These are phyloP conservation scores for Climacteris rufus DNA, from an alignment of 2,113 vertebrate genomes.

Conservation along the genomic window DNA sequence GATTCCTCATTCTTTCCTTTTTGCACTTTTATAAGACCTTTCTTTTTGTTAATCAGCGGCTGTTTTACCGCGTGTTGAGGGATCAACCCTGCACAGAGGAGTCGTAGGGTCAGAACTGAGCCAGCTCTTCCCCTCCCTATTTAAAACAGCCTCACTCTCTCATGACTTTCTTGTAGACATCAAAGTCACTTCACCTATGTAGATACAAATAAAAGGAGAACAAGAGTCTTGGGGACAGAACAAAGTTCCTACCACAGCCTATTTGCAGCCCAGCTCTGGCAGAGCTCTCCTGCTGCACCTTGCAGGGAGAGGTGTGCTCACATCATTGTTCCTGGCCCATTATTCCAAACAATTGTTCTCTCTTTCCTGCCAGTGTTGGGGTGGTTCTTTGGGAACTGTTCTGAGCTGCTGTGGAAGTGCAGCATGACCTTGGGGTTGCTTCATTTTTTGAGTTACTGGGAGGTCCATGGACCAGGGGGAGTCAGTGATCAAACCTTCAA, in stretches of 20 bases:
- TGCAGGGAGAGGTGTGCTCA: rapidly evolving
- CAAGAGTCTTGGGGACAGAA: not conserved
- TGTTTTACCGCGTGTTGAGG: not conserved
- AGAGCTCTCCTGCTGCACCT: not conserved
- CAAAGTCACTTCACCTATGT: not conserved
- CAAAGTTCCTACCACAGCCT: not conserved
- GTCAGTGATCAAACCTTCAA: not conserved
- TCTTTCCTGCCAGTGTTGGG: not conserved
- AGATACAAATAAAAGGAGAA: not conserved
- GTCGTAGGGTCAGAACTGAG: not conserved
- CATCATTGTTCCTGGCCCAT: rapidly evolving
- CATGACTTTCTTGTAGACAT: not conserved
- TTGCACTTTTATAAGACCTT: not conserved
- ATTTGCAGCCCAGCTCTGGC: rapidly evolving
- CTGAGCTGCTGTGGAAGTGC: not conserved
- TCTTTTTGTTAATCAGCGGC: too few species aligned
- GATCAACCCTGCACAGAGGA: not conserved
- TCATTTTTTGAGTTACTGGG: not conserved
- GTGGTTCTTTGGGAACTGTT: not conserved
- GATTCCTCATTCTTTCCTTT: not conserved
- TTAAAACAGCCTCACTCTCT: not conserved
- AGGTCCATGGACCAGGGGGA: rapidly evolving
- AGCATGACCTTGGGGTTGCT: not conserved
- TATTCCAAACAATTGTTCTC: not conserved
- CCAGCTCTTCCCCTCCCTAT: not conserved